A percentile compares a stretch with the other conserved stretches of the same genome.
phyloP scores from a whole-genome alignment of 2,113 vertebrate genomes.

The Dipodomys merriami region DNA sequence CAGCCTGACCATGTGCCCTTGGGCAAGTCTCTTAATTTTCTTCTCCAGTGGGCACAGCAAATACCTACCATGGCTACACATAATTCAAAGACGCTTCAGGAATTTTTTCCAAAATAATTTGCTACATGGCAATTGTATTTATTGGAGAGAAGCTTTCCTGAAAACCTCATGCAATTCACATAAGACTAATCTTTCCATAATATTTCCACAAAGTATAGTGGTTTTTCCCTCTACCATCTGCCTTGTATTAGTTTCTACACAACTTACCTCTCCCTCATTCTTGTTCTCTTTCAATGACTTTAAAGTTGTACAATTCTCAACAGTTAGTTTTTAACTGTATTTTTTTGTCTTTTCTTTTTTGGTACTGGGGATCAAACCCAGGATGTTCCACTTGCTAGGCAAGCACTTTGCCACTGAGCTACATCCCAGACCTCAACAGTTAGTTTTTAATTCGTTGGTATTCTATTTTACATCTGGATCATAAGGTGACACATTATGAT shows the following conservation, averaged over 20 bases:
- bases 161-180: neutral
- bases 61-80: neutral
- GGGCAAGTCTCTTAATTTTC: neutral
- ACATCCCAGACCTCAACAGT: neutral
- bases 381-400: too few species aligned
- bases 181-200: neutral
- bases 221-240: neutral
- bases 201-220: neutral
- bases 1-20: neutral
- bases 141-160: neutral
- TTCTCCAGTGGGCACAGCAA: neutral
- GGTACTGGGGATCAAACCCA: too few species aligned
- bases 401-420: too few species aligned
- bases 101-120: neutral
- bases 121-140: neutral
- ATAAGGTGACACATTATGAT: neutral
- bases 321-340: too few species aligned
- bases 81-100: neutral
- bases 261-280: too few species aligned
- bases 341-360: too few species aligned
- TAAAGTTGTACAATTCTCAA: neutral
- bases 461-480: neutral
- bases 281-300: too few species aligned
- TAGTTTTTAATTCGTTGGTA: slow-evolving; percentile 16
- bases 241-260: too few species aligned